Percentiles rank a stretch among this genome's conserved stretches.
Evolutionary conservation across 2,888 invertebrate species (phyloP).

Genomic region (Synanthedon formicaeformis): DNA sequence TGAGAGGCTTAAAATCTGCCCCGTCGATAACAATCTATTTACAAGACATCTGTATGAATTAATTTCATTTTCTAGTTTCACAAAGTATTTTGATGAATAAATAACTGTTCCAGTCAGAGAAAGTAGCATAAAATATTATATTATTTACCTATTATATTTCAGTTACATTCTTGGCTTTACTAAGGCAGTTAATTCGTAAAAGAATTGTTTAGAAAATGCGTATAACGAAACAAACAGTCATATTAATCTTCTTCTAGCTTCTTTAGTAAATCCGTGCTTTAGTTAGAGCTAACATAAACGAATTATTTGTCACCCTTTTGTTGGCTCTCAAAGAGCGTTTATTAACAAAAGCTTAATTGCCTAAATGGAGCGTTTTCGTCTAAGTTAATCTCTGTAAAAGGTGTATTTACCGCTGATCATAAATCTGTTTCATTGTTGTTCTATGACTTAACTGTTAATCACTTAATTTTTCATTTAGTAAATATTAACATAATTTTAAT

Average conservation of each 20-base stretch:
- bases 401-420: slow-evolving; percentile 37
- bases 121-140: too few species aligned
- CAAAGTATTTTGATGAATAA: too few species aligned
- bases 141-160: too few species aligned
- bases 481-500: too few species aligned
- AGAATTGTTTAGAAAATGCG: too few species aligned
- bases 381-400: slow-evolving; percentile 47
- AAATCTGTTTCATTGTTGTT: slow-evolving; percentile 38
- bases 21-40: too few species aligned
- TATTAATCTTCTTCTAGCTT: background rate
- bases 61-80: too few species aligned
- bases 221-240: background rate
- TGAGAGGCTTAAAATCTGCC: too few species aligned
- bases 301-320: slow-evolving; percentile 61
- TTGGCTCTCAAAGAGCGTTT: slow-evolving; percentile 35
- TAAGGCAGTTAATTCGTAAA: too few species aligned
- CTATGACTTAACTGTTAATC: background rate
- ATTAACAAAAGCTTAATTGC: slow-evolving; percentile 60
- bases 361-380: slow-evolving; percentile 43
- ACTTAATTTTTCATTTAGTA: background rate
- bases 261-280: background rate
- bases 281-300: slow-evolving; percentile 33
- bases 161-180: too few species aligned
- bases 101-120: too few species aligned
- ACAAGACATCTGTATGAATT: too few species aligned